Conservation (phyloP, 2,797 vertebrate genomes). For the Rhincodon typus region DNA sequence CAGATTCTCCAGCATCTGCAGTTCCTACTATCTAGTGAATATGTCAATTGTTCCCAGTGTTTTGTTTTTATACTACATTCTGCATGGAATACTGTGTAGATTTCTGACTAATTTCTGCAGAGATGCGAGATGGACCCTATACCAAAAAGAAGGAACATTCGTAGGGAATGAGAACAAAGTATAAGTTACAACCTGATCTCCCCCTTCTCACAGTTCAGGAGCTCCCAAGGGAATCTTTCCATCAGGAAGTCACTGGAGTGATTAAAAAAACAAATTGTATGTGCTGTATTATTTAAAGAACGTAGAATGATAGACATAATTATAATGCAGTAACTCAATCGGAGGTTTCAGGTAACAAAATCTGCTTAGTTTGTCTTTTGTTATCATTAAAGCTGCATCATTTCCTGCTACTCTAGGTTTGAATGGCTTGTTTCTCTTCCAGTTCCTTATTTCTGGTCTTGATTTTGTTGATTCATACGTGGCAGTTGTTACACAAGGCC, state of each 20-base stretch:
- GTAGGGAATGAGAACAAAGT: background rate
- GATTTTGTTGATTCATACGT: background rate
- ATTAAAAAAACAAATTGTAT: constrained; percentile 16
- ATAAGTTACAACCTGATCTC: background rate
- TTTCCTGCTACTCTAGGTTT: background rate
- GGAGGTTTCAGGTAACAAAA: constrained; percentile 18
- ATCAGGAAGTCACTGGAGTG: background rate
- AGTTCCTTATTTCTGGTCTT: background rate
- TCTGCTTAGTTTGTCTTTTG: background rate
- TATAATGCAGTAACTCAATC: constrained; percentile 21
- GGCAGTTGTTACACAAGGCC: no score
- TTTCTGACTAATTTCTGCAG: background rate
- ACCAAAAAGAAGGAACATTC: background rate
- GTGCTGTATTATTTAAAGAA: background rate
- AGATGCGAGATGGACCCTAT: background rate
- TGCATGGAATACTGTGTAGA: background rate
- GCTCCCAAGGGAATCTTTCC: background rate
- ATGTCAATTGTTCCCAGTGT: no score
- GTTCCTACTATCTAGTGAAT: no score
- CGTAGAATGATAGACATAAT: background rate
- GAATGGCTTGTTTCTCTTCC: background rate
- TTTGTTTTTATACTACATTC: background rate
- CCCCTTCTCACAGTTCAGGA: background rate
- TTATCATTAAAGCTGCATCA: background rate
- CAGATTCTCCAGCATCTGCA: no score